Evolutionary conservation across 2,113 vertebrate genomes (phyloP).

Genomic region (Actenoides hombroni): DNA sequence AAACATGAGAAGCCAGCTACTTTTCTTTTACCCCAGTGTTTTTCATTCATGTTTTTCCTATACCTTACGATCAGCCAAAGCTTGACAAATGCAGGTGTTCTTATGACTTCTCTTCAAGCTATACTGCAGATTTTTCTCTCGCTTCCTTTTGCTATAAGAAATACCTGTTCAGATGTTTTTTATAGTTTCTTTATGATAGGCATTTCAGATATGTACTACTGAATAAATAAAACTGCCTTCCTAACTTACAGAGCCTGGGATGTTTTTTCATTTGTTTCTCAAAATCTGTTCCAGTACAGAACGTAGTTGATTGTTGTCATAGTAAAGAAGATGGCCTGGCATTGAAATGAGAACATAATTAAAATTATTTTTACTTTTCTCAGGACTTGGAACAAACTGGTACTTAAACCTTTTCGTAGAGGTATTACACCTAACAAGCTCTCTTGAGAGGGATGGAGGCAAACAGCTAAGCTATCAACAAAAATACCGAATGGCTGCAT

Average conservation of each 20-base stretch:
- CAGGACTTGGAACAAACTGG: slow-evolving; percentile 52
- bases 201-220: slow-evolving; percentile 40
- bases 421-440: slow-evolving; percentile 70
- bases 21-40: background rate
- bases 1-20: background rate
- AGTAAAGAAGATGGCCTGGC: slow-evolving; percentile 7
- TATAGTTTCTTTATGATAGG: slow-evolving; percentile 47
- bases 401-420: slow-evolving; percentile 58
- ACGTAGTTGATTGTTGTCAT: slow-evolving; percentile 34
- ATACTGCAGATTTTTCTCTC: background rate
- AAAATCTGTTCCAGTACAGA: background rate
- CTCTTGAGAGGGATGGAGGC: slow-evolving; percentile 47
- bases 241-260: background rate
- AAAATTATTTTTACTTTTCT: slow-evolving; percentile 60
- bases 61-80: background rate
- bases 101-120: background rate
- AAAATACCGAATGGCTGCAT: background rate
- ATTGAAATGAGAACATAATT: slow-evolving; percentile 61
- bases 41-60: background rate
- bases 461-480: slow-evolving; percentile 48
- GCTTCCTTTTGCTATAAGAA: slow-evolving; percentile 2
- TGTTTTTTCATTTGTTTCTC: background rate
- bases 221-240: slow-evolving; percentile 55
- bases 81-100: background rate
- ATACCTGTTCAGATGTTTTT: slow-evolving; percentile 42